Evolutionary conservation across 1,140 invertebrate genomes (phyloP), one percentile per base, ranked within the genome.

Genomic region (Drosophila tani): DNA sequence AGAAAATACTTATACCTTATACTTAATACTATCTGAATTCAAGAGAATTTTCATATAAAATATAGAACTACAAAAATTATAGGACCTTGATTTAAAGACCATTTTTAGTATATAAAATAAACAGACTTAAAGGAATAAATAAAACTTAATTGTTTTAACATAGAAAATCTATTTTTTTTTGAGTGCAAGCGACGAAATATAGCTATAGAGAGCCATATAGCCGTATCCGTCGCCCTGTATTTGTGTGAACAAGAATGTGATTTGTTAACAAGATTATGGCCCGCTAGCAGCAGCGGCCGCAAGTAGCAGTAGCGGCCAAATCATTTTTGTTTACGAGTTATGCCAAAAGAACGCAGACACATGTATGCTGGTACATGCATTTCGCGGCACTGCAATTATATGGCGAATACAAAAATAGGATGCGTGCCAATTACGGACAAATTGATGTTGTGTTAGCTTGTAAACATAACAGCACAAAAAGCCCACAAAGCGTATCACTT

Each of bases 171-270:
- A 29, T 0, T 29, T 29, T 35, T 32, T 35, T 35, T 17, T 6
- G 45, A 38, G 63, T 32, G 21, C 19, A 4, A 24, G 8, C 38
- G 38, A 32, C 41, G 38, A 27, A 40, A 56, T 59, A 43, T 21
- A 47, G n/a, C 45, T 47, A 57, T 46, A n/a, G 51, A 53, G 32
- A 53, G 32, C 40, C 68, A 56, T 24, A 57, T 17, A 45, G 24
- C 51, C 65, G 68, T 71, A 46, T 69, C 51, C 65, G 68, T 65
- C 49, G 60, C 24, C 40, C 80, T 91, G 83, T 82, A 68, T 81
- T 81, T 91, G 83, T 92, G 90, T 91, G 86, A 92, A 92, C 91
- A 92, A 91, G 91, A 88, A 88, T 92, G 90, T 91, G 83, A 92
- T 92, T 92, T 92, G 91, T 91, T 92, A 91, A 92, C 91, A 92